phyloP scores from a whole-genome alignment of 2,113 vertebrate species.

The Mohoua ochrocephala region DNA sequence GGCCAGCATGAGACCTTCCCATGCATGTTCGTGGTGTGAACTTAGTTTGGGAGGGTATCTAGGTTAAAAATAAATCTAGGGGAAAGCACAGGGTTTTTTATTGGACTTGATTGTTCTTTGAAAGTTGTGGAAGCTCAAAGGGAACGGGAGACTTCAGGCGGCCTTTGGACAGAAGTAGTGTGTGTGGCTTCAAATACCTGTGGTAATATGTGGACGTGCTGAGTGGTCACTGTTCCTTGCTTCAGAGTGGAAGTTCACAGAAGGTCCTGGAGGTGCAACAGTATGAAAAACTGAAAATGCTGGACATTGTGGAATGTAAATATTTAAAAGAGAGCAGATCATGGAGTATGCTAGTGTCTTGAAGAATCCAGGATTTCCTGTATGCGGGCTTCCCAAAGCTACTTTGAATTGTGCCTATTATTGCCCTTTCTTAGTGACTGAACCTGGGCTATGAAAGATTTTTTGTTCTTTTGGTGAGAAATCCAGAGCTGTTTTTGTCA shows the following conservation, averaged over 20 bases:
- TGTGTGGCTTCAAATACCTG: not conserved
- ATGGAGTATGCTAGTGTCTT: not conserved
- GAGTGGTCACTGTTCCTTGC: not conserved
- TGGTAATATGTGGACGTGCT: rapidly evolving
- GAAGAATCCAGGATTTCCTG: not conserved
- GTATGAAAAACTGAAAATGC: not conserved
- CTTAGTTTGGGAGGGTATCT: not conserved
- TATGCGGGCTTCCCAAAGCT: not conserved
- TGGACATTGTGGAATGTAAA: not conserved
- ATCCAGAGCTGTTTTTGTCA: not conserved
- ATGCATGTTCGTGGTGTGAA: not conserved
- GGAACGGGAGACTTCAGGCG: not conserved
- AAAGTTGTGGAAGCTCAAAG: not conserved
- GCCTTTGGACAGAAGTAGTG: not conserved
- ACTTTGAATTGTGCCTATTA: not conserved
- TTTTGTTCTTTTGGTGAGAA: not conserved
- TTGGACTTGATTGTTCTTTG: not conserved
- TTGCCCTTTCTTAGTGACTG: not conserved
- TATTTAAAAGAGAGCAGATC: not conserved
- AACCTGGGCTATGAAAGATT: not conserved
- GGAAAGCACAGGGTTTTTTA: not conserved
- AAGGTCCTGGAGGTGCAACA: not conserved
- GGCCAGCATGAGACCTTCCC: not conserved
- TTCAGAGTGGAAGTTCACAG: not conserved
- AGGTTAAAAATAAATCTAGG: not conserved